A percentile compares a stretch with the other conserved stretches of the same genome.
phyloP scores from a whole-genome alignment of 2,113 vertebrate genomes.

The Etia nguti region DNA sequence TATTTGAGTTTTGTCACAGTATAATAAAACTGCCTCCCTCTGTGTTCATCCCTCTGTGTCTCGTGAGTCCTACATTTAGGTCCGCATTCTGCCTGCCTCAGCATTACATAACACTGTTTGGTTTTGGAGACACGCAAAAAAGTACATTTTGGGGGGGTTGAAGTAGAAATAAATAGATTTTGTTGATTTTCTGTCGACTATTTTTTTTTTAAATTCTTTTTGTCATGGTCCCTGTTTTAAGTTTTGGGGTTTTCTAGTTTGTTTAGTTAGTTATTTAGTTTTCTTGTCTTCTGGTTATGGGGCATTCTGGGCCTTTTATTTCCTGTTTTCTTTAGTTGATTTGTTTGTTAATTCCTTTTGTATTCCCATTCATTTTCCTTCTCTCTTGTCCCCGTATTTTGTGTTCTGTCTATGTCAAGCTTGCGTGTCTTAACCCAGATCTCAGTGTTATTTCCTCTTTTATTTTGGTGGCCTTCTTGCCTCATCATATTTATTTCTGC shows the following conservation, averaged over 20 bases:
- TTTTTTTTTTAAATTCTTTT: not conserved
- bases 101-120: not conserved
- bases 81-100: not conserved
- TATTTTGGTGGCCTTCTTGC: not conserved
- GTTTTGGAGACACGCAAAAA: not conserved
- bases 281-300: too few species aligned
- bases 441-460: too few species aligned
- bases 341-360: too few species aligned
- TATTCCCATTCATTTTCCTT: too few species aligned
- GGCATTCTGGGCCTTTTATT: too few species aligned
- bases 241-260: too few species aligned
- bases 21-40: not conserved
- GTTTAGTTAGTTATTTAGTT: too few species aligned
- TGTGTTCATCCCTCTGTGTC: not conserved
- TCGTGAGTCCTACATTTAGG: not conserved
- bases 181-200: not conserved
- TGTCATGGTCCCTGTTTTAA: not conserved
- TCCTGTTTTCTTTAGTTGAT: too few species aligned
- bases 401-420: too few species aligned
- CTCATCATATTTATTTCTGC: not conserved
- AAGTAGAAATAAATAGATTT: not conserved
- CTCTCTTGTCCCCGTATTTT: too few species aligned
- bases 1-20: not conserved
- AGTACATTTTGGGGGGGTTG: not conserved
- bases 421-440: too few species aligned